Conservation (phyloP, 2,797 vertebrate species). For the Halcyon badia region DNA sequence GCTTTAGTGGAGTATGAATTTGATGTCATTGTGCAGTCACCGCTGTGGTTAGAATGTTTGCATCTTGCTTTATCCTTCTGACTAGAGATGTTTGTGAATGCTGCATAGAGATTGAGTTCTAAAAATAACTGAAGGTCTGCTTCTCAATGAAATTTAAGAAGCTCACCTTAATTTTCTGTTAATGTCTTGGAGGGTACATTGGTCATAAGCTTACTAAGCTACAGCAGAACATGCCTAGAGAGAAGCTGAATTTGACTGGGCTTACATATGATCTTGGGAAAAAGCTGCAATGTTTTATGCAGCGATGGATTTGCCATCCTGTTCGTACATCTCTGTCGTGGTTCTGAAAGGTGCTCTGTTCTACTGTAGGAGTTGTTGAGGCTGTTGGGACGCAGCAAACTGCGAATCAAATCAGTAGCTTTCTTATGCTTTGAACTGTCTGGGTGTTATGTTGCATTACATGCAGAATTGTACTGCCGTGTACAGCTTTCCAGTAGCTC, state of each 20-base stretch:
- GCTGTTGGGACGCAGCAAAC: not conserved
- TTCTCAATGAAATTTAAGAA: not conserved
- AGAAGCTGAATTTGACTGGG: not conserved
- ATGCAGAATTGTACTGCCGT: not conserved
- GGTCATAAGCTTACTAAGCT: not conserved
- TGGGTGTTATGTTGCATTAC: not conserved
- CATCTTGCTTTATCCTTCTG: not conserved
- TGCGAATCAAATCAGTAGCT: not conserved
- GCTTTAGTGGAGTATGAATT: accelerated
- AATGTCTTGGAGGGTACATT: not conserved
- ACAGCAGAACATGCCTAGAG: not conserved
- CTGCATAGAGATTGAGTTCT: not conserved
- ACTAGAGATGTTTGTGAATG: not conserved
- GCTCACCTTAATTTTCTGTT: not conserved
- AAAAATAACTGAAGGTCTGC: not conserved
- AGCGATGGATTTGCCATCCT: not conserved
- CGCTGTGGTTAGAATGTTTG: not conserved
- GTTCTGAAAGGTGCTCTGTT: not conserved
- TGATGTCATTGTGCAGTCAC: not conserved
- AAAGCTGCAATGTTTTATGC: not conserved
- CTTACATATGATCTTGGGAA: not conserved
- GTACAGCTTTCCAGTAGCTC: not conserved
- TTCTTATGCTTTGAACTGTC: not conserved
- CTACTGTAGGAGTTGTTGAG: not conserved
- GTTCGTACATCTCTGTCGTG: not conserved